Conservation (phyloP, 2,797 vertebrate species). For the Paguma larvata region DNA sequence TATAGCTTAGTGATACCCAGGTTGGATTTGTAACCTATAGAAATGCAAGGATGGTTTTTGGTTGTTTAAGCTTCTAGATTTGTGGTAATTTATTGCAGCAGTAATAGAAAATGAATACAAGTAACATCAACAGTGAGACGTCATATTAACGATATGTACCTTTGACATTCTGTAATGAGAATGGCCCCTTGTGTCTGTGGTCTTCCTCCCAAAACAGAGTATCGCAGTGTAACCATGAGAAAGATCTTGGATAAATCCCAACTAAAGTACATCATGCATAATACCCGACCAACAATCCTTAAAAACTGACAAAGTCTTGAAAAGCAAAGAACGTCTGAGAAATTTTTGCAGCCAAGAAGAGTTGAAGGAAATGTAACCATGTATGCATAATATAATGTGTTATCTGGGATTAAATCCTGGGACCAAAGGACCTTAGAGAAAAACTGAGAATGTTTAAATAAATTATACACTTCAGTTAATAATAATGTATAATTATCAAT, state of each 20-base stretch:
- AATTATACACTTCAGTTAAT: neutral
- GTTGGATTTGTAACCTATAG: neutral
- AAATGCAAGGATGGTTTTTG: neutral
- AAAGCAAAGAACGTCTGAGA: slow-evolving; percentile 7
- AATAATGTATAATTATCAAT: neutral
- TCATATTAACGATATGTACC: neutral
- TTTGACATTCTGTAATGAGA: neutral
- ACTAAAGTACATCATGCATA: neutral
- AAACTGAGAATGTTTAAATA: neutral
- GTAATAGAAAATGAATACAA: neutral
- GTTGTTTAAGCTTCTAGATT: neutral
- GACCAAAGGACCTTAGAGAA: neutral
- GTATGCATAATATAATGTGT: neutral
- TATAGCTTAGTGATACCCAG: neutral
- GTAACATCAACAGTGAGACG: neutral
- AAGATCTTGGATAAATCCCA: neutral
- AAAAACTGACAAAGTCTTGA: neutral
- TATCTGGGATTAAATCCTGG: neutral
- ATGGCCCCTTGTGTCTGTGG: too few relatives aligned
- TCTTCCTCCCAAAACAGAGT: accelerated
- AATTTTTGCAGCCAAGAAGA: neutral
- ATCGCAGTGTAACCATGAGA: neutral
- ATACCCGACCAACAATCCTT: neutral
- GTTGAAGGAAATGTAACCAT: neutral
- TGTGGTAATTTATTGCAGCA: neutral